A percentile compares a stretch with the other conserved stretches of the same genome.
Conservation (phyloP, 2,797 vertebrate genomes). For the Megalops cyprinoides region DNA sequence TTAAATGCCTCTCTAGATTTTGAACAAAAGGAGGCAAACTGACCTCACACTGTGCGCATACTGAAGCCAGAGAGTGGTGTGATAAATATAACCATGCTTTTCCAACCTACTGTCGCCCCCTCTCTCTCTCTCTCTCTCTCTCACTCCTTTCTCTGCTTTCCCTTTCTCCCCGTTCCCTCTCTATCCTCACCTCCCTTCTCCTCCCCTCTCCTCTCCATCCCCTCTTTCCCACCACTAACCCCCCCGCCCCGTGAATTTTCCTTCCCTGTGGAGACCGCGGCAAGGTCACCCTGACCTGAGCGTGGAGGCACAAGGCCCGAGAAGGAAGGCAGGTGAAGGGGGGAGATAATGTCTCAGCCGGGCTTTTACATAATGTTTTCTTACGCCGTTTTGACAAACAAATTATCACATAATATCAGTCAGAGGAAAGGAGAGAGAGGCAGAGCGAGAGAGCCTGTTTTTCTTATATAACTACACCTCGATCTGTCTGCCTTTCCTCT, state of each 20-base stretch:
- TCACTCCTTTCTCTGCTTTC: not conserved
- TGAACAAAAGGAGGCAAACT: slow-evolving; percentile 11
- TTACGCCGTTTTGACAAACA: slow-evolving; percentile 10
- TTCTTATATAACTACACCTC: slow-evolving; percentile 17
- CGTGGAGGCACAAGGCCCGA: slow-evolving; percentile 16
- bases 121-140: not conserved
- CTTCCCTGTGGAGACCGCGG: slow-evolving; percentile 29
- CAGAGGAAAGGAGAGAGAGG: not conserved
- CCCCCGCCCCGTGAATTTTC: not conserved
- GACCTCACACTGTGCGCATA: slow-evolving; percentile 16
- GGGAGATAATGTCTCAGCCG: not conserved
- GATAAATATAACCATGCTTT: slow-evolving; percentile 28
- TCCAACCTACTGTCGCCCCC: slow-evolving; percentile 3
- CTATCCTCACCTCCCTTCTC: not conserved
- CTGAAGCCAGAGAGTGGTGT: not conserved
- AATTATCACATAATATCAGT: slow-evolving; percentile 8
- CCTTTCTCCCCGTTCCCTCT: slow-evolving; percentile 2
- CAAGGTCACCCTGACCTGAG: slow-evolving; percentile 43
- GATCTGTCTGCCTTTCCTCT: not conserved
- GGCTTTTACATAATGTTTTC: slow-evolving; percentile 8
- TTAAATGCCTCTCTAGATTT: slow-evolving; percentile 15
- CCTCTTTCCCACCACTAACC: not conserved
- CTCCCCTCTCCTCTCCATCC: not conserved
- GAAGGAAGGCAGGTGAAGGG: slow-evolving; percentile 4
- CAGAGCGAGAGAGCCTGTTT: not conserved